phyloP scores from a whole-genome alignment of 2,888 invertebrate genomes.

The Gari tellinella region DNA sequence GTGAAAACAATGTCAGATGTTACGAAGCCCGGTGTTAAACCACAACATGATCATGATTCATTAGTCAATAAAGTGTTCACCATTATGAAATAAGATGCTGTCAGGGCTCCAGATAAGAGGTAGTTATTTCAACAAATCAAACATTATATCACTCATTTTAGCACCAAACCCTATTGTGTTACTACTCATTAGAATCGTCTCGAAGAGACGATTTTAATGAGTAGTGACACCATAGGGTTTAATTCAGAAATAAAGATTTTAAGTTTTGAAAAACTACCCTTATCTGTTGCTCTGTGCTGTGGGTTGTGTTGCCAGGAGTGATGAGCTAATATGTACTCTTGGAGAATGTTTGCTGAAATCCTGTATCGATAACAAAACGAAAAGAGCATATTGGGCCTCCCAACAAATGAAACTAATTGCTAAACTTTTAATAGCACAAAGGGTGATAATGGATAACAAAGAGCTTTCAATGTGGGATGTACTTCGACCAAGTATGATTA shows the following conservation, averaged over 20 bases:
- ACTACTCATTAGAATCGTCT: too few relatives aligned
- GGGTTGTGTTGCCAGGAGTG: conserved; percentile 13
- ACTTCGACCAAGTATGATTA: conserved; percentile 12
- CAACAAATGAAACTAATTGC: conserved; percentile 26
- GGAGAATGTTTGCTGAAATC: conserved; percentile 18
- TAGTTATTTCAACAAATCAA: too few relatives aligned
- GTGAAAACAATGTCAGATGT: conserved; percentile 17
- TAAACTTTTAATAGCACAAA: conserved; percentile 5
- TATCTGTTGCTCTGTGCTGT: too few relatives aligned
- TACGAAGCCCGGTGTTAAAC: conserved; percentile 1
- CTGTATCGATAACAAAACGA: conserved; percentile 24
- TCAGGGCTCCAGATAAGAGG: too few relatives aligned
- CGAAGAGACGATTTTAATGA: too few relatives aligned
- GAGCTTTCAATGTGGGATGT: conserved; percentile 17
- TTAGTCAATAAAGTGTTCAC: conserved; percentile 30
- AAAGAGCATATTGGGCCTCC: conserved; percentile 27
- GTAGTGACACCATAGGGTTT: too few relatives aligned
- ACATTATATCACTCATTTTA: too few relatives aligned
- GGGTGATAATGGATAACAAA: neutral
- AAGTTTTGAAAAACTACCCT: too few relatives aligned
- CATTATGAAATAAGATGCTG: conserved; percentile 29
- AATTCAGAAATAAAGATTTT: too few relatives aligned
- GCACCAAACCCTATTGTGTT: too few relatives aligned
- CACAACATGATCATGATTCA: neutral
- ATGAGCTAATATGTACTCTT: conserved; percentile 18